Evolutionary conservation across 2,888 invertebrate genomes (phyloP).

Genomic region (Odontocerum albicorne): DNA sequence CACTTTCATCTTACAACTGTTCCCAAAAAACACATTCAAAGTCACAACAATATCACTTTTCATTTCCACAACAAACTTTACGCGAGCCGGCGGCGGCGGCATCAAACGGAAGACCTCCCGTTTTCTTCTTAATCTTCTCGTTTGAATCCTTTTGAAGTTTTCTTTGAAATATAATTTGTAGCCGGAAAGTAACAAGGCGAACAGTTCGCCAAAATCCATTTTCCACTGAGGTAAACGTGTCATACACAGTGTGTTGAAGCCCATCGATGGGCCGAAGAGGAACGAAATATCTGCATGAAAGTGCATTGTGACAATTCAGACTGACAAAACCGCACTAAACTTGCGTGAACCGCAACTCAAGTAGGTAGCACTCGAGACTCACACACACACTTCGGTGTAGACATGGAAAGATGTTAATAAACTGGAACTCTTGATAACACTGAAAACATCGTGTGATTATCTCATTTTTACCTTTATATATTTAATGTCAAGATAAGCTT

Average conservation of each 20-base stretch:
- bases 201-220: slow-evolving; percentile 7
- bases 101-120: too few relatives aligned
- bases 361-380: slow-evolving; percentile 3
- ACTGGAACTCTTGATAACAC: not conserved
- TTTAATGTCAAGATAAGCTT: too few relatives aligned
- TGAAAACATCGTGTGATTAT: too few relatives aligned
- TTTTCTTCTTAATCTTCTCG: too few relatives aligned
- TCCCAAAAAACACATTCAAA: slow-evolving; percentile 15
- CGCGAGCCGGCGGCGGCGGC: not conserved
- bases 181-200: not conserved
- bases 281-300: slow-evolving; percentile 10
- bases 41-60: slow-evolving; percentile 18
- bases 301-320: slow-evolving; percentile 19
- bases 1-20: slow-evolving; percentile 40
- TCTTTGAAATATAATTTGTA: not conserved
- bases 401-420: slow-evolving; percentile 19
- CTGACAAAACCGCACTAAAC: not conserved
- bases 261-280: slow-evolving; percentile 13
- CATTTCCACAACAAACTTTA: slow-evolving; percentile 2
- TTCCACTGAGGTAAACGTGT: slow-evolving; percentile 3
- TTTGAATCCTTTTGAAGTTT: not conserved
- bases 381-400: not conserved
- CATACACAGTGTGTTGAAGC: not conserved
- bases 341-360: too few relatives aligned
- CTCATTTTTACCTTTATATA: too few relatives aligned